phyloP scores from a whole-genome alignment of 2,888 invertebrate genomes.

The Tenodera sinensis region DNA sequence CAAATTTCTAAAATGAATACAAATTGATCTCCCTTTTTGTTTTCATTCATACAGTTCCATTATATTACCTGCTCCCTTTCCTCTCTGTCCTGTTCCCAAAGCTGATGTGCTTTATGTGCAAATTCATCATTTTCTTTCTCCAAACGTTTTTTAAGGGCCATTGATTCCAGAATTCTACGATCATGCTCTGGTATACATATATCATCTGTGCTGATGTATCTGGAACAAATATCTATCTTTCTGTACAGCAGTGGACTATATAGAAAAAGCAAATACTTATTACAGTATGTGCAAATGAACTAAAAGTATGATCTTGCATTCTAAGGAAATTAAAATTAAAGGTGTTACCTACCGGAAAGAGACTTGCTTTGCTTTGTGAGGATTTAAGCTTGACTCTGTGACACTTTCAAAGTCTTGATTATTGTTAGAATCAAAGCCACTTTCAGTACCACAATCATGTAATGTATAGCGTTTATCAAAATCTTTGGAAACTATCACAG shows the following conservation, averaged over 20 bases:
- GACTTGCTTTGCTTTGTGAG: constrained; percentile 23
- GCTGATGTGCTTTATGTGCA: constrained; percentile 49
- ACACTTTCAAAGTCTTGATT: constrained; percentile 17
- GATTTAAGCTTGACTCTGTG: neutral
- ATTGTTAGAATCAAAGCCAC: constrained; percentile 23
- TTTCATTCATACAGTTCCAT: neutral
- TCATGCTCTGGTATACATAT: constrained; percentile 45
- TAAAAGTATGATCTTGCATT: neutral
- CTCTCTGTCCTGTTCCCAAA: constrained; percentile 49
- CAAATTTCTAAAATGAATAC: no score
- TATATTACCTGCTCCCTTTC: constrained; percentile 23
- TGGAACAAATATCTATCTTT: constrained; percentile 1
- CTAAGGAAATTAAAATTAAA: neutral
- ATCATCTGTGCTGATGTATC: constrained; percentile 27
- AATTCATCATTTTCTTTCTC: constrained; percentile 46
- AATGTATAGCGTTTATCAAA: neutral
- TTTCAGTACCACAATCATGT: neutral
- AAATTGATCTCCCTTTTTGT: no score
- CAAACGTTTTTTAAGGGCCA: constrained; percentile 50
- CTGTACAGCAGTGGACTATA: neutral
- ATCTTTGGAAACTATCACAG: neutral
- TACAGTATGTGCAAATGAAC: no score
- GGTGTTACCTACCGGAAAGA: constrained; percentile 23
- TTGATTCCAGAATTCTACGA: constrained; percentile 49
- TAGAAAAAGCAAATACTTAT: no score